Percentiles rank a stretch among this genome's conserved stretches.
These are phyloP conservation scores for Sycophila sp. DNA, from an alignment of 1,140 invertebrate species.

Conservation along the genomic window DNA sequence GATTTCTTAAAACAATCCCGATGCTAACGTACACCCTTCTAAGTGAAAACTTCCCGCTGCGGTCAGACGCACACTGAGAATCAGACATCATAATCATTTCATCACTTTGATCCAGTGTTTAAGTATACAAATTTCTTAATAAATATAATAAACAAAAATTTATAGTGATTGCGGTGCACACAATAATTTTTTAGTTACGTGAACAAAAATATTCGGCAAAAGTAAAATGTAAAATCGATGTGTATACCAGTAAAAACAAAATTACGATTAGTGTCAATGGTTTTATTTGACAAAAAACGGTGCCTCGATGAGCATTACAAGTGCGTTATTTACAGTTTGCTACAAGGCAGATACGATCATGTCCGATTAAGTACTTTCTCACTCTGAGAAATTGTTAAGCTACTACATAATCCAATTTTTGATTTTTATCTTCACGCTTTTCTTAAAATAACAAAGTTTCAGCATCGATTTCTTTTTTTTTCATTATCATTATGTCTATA, in stretches of 20 bases:
- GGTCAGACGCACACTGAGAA: conserved; percentile 4
- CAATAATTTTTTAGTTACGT: neutral
- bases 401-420: too few species aligned
- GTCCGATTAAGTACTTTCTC: too few species aligned
- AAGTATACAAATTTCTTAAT: neutral
- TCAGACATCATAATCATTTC: neutral
- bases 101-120: too few species aligned
- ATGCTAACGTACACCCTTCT: neutral
- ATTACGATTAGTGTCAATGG: neutral
- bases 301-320: conserved; percentile 22
- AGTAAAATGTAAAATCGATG: neutral
- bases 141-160: too few species aligned
- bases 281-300: conserved; percentile 28
- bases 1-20: neutral
- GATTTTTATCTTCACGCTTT: too few species aligned
- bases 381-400: too few species aligned
- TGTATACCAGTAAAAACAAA: neutral
- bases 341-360: too few species aligned
- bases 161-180: neutral
- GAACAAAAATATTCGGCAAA: too few species aligned
- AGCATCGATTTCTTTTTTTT: too few species aligned
- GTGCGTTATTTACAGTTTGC: conserved; percentile 29
- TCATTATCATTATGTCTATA: too few species aligned
- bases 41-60: neutral
- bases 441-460: too few species aligned